phyloP scores from a whole-genome alignment of 2,888 invertebrate genomes.

The Lissonota sp. region DNA sequence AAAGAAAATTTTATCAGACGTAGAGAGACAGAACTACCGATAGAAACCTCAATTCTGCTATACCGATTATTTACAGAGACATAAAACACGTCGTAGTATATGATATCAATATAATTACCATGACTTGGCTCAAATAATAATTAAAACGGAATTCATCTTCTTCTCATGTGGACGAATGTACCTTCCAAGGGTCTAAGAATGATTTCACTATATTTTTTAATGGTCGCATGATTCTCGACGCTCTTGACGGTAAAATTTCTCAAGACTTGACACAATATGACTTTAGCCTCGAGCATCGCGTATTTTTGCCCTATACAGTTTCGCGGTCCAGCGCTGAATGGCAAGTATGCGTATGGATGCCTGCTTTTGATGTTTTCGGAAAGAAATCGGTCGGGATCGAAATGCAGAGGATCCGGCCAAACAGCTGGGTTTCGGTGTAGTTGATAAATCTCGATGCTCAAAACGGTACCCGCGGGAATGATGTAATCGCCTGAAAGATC shows the following conservation, averaged over 20 bases:
- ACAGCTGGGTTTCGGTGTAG: conserved; percentile 84
- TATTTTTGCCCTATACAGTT: conserved; percentile 79
- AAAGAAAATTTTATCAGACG: too few relatives aligned
- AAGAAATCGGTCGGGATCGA: conserved; percentile 83
- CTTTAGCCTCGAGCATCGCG: conserved; percentile 72
- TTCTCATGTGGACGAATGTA: neutral
- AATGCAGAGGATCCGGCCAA: conserved; percentile 84
- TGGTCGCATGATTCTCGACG: neutral
- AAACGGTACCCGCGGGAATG: conserved; percentile 82
- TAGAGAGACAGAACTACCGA: too few relatives aligned
- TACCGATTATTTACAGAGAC: too few relatives aligned
- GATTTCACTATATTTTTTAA: neutral
- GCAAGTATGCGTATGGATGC: conserved; percentile 77
- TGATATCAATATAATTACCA: too few relatives aligned
- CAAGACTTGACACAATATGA: neutral
- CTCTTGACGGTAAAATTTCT: neutral
- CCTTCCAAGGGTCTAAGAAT: neutral
- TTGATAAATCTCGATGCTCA: conserved; percentile 81
- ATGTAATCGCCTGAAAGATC: conserved; percentile 75
- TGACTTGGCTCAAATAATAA: too few relatives aligned
- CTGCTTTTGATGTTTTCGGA: conserved; percentile 77
- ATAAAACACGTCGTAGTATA: too few relatives aligned
- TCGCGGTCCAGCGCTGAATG: conserved; percentile 79
- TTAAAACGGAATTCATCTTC: neutral
- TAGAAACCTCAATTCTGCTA: too few relatives aligned